Conservation (phyloP, 1,140 invertebrate genomes). For the Papilio dardanus region DNA sequence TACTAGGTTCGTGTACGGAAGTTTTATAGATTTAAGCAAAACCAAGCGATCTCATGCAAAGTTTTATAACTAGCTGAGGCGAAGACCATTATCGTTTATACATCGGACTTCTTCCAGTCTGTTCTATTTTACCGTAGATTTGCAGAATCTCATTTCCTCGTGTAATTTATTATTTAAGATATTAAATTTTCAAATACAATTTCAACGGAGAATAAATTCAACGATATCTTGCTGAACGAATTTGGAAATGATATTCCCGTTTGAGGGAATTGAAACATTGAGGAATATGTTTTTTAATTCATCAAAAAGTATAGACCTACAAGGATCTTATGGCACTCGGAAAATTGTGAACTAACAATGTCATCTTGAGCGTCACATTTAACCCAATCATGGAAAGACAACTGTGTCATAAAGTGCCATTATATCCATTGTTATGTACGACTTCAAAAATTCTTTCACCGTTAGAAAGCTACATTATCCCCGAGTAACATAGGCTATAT, state of each 20-base stretch:
- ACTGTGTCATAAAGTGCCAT: no score
- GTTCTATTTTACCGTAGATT: slow-evolving; percentile 26
- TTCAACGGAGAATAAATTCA: slow-evolving; percentile 20
- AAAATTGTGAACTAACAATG: no score
- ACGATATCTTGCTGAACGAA: neutral
- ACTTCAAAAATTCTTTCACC: no score
- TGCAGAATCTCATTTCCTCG: slow-evolving; percentile 32
- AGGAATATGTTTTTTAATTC: neutral
- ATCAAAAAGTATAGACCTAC: no score
- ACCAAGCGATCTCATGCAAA: slow-evolving; percentile 26
- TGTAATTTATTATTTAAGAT: slow-evolving; percentile 35
- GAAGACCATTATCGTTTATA: slow-evolving; percentile 34
- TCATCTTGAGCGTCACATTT: no score
- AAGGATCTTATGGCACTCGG: no score
- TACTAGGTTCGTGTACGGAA: slow-evolving; percentile 8
- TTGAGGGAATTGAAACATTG: neutral
- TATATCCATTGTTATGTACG: no score
- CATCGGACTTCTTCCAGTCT: slow-evolving; percentile 27
- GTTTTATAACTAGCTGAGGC: slow-evolving; percentile 33
- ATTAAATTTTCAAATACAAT: slow-evolving; percentile 14
- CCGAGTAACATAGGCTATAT: no score
- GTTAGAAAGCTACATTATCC: no score
- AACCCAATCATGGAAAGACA: no score
- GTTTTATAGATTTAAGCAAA: slow-evolving; percentile 30
- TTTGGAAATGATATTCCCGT: neutral